Evolutionary conservation across 1,140 invertebrate species (phyloP).

Genomic region (Drosophila azteca): DNA sequence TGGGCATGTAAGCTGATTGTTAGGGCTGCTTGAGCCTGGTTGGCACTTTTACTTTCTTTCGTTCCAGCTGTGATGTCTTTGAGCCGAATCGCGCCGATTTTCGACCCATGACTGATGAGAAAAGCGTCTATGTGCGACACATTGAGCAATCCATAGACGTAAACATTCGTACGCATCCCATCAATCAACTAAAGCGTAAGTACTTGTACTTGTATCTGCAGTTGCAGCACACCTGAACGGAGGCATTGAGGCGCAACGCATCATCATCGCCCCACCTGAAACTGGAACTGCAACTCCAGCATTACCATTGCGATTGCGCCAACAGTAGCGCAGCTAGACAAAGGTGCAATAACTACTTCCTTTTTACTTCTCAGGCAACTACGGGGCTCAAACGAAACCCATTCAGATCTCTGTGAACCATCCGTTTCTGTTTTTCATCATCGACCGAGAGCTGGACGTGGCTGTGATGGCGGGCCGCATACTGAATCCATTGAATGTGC

Average conservation of each 20-base stretch:
- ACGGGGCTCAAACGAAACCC: conserved; percentile 84
- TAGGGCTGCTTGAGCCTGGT: neutral
- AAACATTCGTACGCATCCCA: conserved; percentile 88
- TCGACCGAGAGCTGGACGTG: conserved; percentile 90
- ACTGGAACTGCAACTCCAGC: conserved; percentile 20
- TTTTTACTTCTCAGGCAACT: conserved; percentile 70
- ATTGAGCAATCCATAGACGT: conserved; percentile 92
- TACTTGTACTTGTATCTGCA: conserved; percentile 36
- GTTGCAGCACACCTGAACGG: conserved; percentile 61
- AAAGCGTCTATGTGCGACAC: conserved; percentile 90
- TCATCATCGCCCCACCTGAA: conserved; percentile 51
- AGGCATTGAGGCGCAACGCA: conserved; percentile 67
- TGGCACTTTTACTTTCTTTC: conserved; percentile 56
- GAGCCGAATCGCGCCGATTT: conserved; percentile 90
- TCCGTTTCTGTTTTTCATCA: conserved; percentile 92
- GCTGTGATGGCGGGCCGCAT: conserved; percentile 91
- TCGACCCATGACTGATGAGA: conserved; percentile 89
- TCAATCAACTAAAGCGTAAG: conserved; percentile 85
- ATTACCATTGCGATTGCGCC: neutral
- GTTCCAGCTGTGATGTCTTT: conserved; percentile 89
- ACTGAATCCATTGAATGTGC: conserved; percentile 91
- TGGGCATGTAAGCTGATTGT: conserved; percentile 68
- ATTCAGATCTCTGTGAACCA: conserved; percentile 89
- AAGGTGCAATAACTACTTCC: conserved; percentile 70
- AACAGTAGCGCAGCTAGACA: conserved; percentile 33